Base-by-base conservation (phyloP, 2,113 vertebrate species). In the Pollachius pollachius region DNA sequence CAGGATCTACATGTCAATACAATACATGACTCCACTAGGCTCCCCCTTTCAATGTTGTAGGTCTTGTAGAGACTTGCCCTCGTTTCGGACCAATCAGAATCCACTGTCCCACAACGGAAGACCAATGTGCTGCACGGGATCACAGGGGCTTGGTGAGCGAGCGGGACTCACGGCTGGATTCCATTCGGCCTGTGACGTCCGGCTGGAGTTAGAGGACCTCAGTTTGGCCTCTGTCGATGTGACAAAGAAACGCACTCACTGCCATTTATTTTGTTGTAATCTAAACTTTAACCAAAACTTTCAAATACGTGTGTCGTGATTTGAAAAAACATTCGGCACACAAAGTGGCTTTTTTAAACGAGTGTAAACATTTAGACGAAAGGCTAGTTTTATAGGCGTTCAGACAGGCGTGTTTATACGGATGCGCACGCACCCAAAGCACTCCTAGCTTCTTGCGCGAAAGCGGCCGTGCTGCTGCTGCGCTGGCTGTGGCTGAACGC, bases 41-140 rank as follows among this genome's bases (percentile, higher is more conserved):
- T 80, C 81, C 70, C 78, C 73, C 52, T 81, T 79, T 86, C 71
- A 70, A 59, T 87, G 78, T 82, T 74, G 76, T 85, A 75, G 85
- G 86, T 82, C 71, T 83, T 71, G 78, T 75, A 54, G 72, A 85
- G 87, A 80, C 88, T 76, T 90, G 90, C 84, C 89, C 91, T 89
- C 75, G 1, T 88, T 92, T 68, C 74, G 19, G 67, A 61, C 91
- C 92, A 92, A 91, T 92, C 73, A 15, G 7, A 52, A 16, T 9
- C 54, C 0, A 5, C 67, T 68, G 72, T 25, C 69, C 25, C 52
- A 27, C 52, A 54, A 37, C 9, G 1, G 57, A 48, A 4, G 65
- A 16, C 90, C 91, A 93, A 91, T 92, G 65, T 73, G 72, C 4
- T 2, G 5, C 0, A 11, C 15, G 65, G 67, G 25, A 64, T 18